A percentile compares a stretch with the other conserved stretches of the same genome.
Conservation (phyloP, 2,888 invertebrate genomes). For the Tipula lateralis region DNA sequence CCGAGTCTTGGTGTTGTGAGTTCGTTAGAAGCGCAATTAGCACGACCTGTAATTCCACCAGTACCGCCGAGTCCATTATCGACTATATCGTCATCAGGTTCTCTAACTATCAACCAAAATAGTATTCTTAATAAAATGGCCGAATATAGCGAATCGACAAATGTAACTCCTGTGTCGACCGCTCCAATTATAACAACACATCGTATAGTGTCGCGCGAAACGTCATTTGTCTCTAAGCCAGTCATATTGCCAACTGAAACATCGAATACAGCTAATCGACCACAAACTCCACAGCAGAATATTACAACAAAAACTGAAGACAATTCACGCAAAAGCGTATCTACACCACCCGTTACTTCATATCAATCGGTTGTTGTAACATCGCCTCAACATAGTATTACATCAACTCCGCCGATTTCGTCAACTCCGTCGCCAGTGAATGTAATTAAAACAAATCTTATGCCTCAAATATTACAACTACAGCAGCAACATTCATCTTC, state of each 20-base stretch:
- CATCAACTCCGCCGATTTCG: conserved; percentile 31
- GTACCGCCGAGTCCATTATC: conserved; percentile 54
- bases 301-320: background rate
- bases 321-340: background rate
- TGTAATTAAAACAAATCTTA: conserved; percentile 36
- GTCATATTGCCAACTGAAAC: conserved; percentile 34
- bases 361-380: background rate
- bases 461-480: conserved; percentile 42
- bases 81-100: conserved; percentile 48
- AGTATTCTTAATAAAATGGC: background rate
- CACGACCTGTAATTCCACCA: conserved; percentile 63
- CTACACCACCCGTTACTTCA: background rate
- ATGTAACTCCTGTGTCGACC: conserved; percentile 46
- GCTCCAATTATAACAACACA: conserved; percentile 49
- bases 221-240: conserved; percentile 56
- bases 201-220: conserved; percentile 53
- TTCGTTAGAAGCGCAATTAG: conserved; percentile 70
- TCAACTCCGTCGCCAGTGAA: conserved; percentile 32
- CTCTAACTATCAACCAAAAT: conserved; percentile 34
- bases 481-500: conserved; percentile 44
- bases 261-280: conserved; percentile 32
- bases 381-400: background rate
- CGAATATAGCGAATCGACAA: conserved; percentile 39
- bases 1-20: conserved; percentile 65
- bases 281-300: conserved; percentile 30